Percentiles rank a stretch among this genome's conserved stretches.
phyloP scores from a whole-genome alignment of 2,888 invertebrate species.

The Cerastis rubricosa region DNA sequence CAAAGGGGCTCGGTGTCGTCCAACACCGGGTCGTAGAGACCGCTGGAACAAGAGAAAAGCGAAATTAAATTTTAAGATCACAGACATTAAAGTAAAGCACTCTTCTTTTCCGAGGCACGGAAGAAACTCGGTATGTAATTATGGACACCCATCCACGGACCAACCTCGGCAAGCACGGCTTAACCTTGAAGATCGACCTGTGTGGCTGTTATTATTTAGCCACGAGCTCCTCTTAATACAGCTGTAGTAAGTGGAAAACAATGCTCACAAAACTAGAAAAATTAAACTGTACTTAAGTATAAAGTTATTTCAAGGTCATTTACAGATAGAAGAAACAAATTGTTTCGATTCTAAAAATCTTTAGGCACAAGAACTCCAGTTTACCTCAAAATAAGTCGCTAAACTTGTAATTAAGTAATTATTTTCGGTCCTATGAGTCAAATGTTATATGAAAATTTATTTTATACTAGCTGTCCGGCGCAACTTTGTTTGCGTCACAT shows the following conservation, averaged over 20 bases:
- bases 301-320: slow-evolving; percentile 2
- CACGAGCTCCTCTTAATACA: too few species aligned
- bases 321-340: neutral
- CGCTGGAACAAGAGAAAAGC: slow-evolving; percentile 76
- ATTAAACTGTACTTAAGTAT: neutral
- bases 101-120: too few species aligned
- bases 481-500: too few species aligned
- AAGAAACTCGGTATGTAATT: too few species aligned
- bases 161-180: too few species aligned
- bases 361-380: neutral
- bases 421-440: neutral
- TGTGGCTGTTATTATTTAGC: too few species aligned
- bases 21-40: slow-evolving; percentile 86
- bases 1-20: slow-evolving; percentile 82
- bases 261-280: neutral
- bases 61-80: neutral
- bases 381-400: neutral
- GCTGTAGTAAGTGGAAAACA: neutral
- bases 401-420: neutral
- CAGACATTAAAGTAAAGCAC: neutral
- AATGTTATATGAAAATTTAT: neutral
- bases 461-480: too few species aligned
- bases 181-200: too few species aligned
- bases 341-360: neutral
- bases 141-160: too few species aligned